Base-by-base conservation (phyloP, 1,140 invertebrate genomes). In the Dermatophagoides farinae region DNA sequence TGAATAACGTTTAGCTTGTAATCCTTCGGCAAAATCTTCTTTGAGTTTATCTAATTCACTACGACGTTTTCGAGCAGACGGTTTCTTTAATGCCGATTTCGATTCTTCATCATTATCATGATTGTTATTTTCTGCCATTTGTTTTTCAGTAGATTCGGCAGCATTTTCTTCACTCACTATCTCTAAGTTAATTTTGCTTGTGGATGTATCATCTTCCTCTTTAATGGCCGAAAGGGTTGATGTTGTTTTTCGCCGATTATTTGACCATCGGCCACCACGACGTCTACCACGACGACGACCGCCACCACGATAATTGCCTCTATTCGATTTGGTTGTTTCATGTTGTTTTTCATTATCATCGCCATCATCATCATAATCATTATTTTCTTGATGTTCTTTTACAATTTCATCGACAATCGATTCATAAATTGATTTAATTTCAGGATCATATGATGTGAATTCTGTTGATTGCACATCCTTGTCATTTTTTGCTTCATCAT, bases 61-160 rank as follows among this genome's bases (percentile, higher is more conserved):
- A 16, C 31, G 20, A 16, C 57, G 38, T 23, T 44, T 11, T 37
- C 37, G 11, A 16, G 6, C 23, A 12, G 18, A 1, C 18, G 1
- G 57, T 59, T 55, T 23, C 31, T 61, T 22, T 9, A 20, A 0
- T 40, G 12, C 54, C 53, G 22, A 9, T 8, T 16, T 18, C 22
- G 14, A 40, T 11, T 76, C 75, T 31, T 77, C 78, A 57, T 78
- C 79, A 64, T 82, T 81, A 18, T 81, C 68, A 62, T 80, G 79
- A 49, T 66, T 62, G 39, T 70, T 67, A 68, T 83, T 80, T 60
- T 80, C 40, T 61, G 44, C 23, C 9, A 18, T 46, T 53, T 57
- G 25, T 43, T 8, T 4, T 50, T 50, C n/a, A 25, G 6, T 23
- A 20, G 11, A n/a, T 49, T 49, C 9, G 10, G 9, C 46, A 18